Base-by-base conservation (phyloP, 2,888 invertebrate genomes). In the Orthonevra nobilis region DNA sequence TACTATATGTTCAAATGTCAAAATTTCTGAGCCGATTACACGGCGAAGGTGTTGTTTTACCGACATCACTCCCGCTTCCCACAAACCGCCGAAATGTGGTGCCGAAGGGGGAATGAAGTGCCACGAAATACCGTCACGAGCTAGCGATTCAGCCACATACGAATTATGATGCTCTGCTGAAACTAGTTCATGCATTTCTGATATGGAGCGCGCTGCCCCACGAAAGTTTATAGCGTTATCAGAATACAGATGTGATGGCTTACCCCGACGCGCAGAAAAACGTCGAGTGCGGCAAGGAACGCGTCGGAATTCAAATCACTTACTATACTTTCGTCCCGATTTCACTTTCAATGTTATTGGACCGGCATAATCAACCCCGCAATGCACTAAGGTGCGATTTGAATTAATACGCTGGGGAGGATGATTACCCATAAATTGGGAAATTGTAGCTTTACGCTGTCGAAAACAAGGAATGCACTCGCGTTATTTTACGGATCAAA, bases 231-330 rank as follows among this genome's bases (percentile, higher is more conserved):
- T n/a, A n/a, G n/a, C n/a, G n/a, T n/a, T n/a, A n/a, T n/a, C n/a
- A n/a, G n/a, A n/a, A n/a, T 44, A 44, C 2, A 54, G 10, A n/a
- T 20, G 20, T 10, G 54, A 54, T 12, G 36, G 26, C 7, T 54
- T 54, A 12, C 32, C 38, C 7, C 54, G 54, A 3, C 20, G 54
- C 6, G 54, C 54, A 7, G 23, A 2, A 12, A 54, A 54, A 4
- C 54, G 54, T 12, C 38, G 36, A 56, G 17, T 9, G 54, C 54
- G 3, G 38, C 23, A 2, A 56, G 20, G 9, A 56, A 56, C 15
- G 54, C 38, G 17, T 56, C 54, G 5, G 38, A 38, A 4, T 23
- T 56, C 5, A 56, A 15, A 5, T 56, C 54, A 10, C 23, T 56
- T 5, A 56, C 54, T 9, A 9, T 14, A 9, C 17, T 28, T 46